Base-by-base conservation (phyloP, 2,113 vertebrate genomes). In the Ardeotis arabs region DNA sequence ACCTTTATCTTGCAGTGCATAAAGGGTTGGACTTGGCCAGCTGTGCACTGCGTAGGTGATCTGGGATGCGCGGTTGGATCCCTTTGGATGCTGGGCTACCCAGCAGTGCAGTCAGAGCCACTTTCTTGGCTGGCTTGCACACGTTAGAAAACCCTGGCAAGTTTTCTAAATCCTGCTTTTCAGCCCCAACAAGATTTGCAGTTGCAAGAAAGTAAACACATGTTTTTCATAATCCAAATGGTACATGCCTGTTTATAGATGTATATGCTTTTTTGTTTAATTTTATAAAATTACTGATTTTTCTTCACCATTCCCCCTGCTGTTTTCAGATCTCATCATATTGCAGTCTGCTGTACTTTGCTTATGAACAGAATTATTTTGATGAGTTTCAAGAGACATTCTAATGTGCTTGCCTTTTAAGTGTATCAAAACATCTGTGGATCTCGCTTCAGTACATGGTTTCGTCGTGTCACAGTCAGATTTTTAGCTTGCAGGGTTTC, bases 91-190 rank as follows among this genome's bases (percentile, higher is more conserved):
- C 3, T 63, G 80, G 73, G 44, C 52, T 84, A 68, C 55, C 76
- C 55, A 12, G 56, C 44, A 50, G 25, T 29, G 37, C 68, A 58
- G 28, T 31, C 63, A 67, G 52, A 90, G 25, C 68, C 72, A 0
- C 52, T 84, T 89, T 70, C 47, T 67, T 78, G 60, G 8, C 9
- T 60, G 52, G 33, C 44, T 63, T 72, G 64, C 60, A 87, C 80
- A 75, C 59, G 28, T 70, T 92, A 27, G 56, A 92, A 95, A 91
- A 72, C 68, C n/a, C 29, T 37, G 10, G 9, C 63, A 72, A 87
- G 28, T 67, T 92, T 75, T 81, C 44, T 67, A 84, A 89, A 64
- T 89, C 84, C 56, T 84, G 69, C 87, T 79, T 91, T 91, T 87
- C 77, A 8, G 3, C 69, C 59, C 31, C 80, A 68, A 4, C 47